These are phyloP conservation scores for Zaprionus nigranus DNA, from an alignment of 1,140 invertebrate species.

Conservation along the genomic window DNA sequence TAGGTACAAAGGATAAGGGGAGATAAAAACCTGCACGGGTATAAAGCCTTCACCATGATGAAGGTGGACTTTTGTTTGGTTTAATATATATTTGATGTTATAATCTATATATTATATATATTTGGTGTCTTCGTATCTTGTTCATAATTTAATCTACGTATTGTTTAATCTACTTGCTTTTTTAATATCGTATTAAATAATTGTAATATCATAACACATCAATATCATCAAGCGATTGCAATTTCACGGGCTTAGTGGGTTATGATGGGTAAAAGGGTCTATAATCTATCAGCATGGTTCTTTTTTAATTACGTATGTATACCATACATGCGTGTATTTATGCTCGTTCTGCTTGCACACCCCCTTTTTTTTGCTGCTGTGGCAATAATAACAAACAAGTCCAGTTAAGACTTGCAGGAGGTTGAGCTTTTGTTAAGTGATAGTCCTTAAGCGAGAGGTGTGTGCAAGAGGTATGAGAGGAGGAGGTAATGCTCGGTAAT, in stretches of 20 bases:
- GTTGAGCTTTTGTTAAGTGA: constrained; percentile 46
- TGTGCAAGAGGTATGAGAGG: constrained; percentile 18
- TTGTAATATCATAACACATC: too few species aligned
- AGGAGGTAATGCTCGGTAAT: constrained; percentile 41
- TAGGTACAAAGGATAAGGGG: too few species aligned
- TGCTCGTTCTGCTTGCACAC: constrained; percentile 3
- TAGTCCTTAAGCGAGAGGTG: constrained; percentile 42
- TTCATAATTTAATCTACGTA: too few species aligned
- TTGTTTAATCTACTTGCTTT: too few species aligned
- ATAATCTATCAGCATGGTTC: constrained; percentile 55
- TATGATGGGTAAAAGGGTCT: not conserved
- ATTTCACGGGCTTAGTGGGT: not conserved
- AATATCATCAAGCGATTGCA: not conserved
- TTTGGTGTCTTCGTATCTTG: too few species aligned
- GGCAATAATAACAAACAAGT: constrained; percentile 28
- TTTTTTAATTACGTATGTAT: constrained; percentile 62
- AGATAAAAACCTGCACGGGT: too few species aligned
- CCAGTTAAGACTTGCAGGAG: constrained; percentile 12
- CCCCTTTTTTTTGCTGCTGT: constrained; percentile 6
- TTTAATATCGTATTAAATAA: too few species aligned
- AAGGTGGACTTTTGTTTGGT: too few species aligned
- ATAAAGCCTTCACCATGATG: too few species aligned
- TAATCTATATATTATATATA: too few species aligned
- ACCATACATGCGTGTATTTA: not conserved
- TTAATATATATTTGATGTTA: too few species aligned